A percentile compares a stretch with the other conserved stretches of the same genome.
Evolutionary conservation across 2,888 invertebrate genomes (phyloP).

Genomic region (Pseudococcus viburni): DNA sequence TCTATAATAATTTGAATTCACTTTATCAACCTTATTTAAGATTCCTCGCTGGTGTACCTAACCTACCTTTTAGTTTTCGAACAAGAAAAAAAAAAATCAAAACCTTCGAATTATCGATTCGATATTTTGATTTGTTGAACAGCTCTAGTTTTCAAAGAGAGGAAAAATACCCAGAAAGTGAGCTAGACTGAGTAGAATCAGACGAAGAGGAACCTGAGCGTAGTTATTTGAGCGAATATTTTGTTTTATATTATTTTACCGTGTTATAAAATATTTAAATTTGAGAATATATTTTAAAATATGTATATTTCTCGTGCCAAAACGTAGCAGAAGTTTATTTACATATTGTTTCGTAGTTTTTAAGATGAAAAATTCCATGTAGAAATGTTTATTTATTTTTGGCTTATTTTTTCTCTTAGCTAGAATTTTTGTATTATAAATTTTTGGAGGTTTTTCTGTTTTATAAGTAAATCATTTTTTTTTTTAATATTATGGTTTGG

Average conservation of each 20-base stretch:
- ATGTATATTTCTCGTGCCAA: not conserved
- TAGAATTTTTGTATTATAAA: too few relatives aligned
- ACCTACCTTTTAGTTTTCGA: not conserved
- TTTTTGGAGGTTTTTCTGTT: too few relatives aligned
- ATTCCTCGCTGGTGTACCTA: not conserved
- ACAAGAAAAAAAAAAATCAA: not conserved
- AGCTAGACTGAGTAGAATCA: not conserved
- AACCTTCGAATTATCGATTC: not conserved
- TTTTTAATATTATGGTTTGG: too few relatives aligned
- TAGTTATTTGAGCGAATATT: not conserved
- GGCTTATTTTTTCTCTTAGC: too few relatives aligned
- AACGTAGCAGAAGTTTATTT: not conserved
- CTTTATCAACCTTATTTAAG: constrained; percentile 12
- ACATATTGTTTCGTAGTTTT: not conserved
- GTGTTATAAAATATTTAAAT: not conserved
- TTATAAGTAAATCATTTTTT: too few relatives aligned
- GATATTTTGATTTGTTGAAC: not conserved
- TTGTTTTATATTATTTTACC: not conserved
- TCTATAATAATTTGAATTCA: constrained; percentile 42
- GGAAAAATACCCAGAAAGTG: not conserved
- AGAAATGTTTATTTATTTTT: not conserved
- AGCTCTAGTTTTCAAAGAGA: not conserved
- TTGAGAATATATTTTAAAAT: not conserved
- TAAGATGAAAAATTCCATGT: not conserved
- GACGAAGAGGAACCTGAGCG: not conserved